A percentile compares a stretch with the other conserved stretches of the same genome.
Evolutionary conservation across 2,113 vertebrate genomes (phyloP).

Genomic region (Platichthys flesus): DNA sequence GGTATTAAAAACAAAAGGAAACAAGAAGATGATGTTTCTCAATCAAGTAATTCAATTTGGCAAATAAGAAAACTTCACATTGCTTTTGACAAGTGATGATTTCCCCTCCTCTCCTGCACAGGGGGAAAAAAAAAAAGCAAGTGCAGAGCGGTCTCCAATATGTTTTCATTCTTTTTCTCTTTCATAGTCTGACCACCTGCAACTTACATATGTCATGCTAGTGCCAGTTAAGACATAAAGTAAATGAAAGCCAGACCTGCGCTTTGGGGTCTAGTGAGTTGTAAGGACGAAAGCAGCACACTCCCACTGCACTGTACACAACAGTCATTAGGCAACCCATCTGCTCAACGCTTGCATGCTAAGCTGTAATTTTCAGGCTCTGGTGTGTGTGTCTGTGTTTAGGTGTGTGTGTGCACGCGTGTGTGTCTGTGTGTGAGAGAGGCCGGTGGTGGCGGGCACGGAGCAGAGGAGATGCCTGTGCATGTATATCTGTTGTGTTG

Average conservation of each 20-base stretch:
- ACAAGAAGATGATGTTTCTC: slow-evolving; percentile 11
- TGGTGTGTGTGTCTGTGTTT: slow-evolving; percentile 79
- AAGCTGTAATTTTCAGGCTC: slow-evolving; percentile 85
- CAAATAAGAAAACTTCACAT: slow-evolving; percentile 25
- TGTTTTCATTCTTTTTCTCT: slow-evolving; percentile 40
- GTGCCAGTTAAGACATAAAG: slow-evolving; percentile 77
- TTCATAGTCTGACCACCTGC: slow-evolving; percentile 74
- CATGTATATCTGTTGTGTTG: slow-evolving; percentile 1
- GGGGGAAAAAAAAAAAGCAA: slow-evolving; percentile 46
- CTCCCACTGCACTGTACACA: slow-evolving; percentile 82
- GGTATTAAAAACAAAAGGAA: slow-evolving; percentile 22
- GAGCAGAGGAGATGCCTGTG: slow-evolving; percentile 58
- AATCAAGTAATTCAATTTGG: slow-evolving; percentile 7
- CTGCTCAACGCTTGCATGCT: slow-evolving; percentile 85
- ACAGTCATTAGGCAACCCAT: slow-evolving; percentile 85
- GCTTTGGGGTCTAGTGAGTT: slow-evolving; percentile 66
- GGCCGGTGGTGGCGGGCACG: slow-evolving; percentile 50
- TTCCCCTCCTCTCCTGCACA: background rate
- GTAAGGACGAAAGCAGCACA: slow-evolving; percentile 68
- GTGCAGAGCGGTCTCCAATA: slow-evolving; percentile 47
- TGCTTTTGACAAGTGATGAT: slow-evolving; percentile 40
- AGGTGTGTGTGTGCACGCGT: slow-evolving; percentile 67
- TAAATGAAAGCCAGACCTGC: slow-evolving; percentile 78
- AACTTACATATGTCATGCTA: slow-evolving; percentile 63
- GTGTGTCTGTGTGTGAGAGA: slow-evolving; percentile 65